Evolutionary conservation across 2,888 invertebrate genomes (phyloP), one percentile per base, ranked within the genome.

Genomic region (Plebejus anna): DNA sequence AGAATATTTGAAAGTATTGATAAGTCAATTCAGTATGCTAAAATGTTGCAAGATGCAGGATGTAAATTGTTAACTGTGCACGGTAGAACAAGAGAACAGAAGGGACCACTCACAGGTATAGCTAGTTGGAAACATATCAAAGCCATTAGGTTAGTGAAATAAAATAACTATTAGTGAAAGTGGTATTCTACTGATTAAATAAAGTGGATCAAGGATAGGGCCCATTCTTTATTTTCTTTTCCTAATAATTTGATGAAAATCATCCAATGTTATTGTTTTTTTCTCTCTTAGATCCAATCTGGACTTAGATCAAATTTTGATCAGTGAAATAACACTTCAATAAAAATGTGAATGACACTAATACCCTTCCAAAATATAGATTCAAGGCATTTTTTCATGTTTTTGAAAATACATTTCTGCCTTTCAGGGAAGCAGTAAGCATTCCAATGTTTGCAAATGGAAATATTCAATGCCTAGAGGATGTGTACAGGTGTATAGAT

Each of bases 381-480:
- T 55, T 55, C 16, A 55, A 55, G 13, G 11, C 55, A 16, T 55
- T 55, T 16, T 55, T 55, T 9, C 55, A 55, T 13, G 55, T 4
- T 55, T 55, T 16, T 55, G 16, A 55, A 16, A 55, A 55, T 55
- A 55, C 4, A 16, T 55, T 55, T 55, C 13, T 55, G 4, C 47
- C 47, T 90, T 93, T 78, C 86, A 98, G 98, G 84, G 95, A 97
- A 81, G 96, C 96, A 78, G 96, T 99, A 38, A 96, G 95, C 79
- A 97, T 99, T 84, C 99, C 99, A 16, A 97, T 99, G 85, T 96
- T 99, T 87, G 98, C 99, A 42, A 99, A 99, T 94, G 99, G 99
- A 22, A 99, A 99, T 87, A 98, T 99, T 81, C 98, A 99, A 88
- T 97, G 97, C 83, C 88, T 98, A 82, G 96, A 96, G 84, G 99